A percentile compares a stretch with the other conserved stretches of the same genome.
These are phyloP conservation scores for Poecilia velifera DNA, from an alignment of 2,797 vertebrate genomes.

Conservation along the genomic window DNA sequence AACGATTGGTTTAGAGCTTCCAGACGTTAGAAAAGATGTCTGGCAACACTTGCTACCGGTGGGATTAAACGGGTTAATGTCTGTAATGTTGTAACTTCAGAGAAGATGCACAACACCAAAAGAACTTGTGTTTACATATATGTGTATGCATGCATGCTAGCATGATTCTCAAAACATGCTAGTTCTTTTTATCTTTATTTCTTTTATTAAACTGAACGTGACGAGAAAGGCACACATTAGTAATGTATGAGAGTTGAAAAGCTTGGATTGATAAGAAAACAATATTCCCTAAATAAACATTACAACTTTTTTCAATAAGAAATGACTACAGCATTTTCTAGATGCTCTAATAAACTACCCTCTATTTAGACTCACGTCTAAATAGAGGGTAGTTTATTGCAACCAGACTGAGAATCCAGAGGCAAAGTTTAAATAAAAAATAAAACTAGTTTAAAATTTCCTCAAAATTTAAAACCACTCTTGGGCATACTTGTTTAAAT, in stretches of 20 bases:
- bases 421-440: background rate
- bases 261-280: background rate
- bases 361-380: background rate
- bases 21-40: no score
- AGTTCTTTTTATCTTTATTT: background rate
- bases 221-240: background rate
- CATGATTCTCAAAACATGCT: background rate
- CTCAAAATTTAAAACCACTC: background rate
- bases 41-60: no score
- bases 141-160: background rate
- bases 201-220: background rate
- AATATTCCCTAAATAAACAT: background rate
- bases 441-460: background rate
- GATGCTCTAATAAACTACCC: background rate
- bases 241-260: background rate
- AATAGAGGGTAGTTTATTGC: background rate
- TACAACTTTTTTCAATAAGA: background rate
- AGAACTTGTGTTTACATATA: background rate
- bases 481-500: background rate
- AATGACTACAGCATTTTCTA: background rate
- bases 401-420: background rate
- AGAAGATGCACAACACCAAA: no score
- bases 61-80: no score
- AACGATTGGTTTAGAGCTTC: no score
- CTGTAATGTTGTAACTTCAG: no score